Conservation (phyloP, 2,888 invertebrate genomes). For the Vesta saturnalis region DNA sequence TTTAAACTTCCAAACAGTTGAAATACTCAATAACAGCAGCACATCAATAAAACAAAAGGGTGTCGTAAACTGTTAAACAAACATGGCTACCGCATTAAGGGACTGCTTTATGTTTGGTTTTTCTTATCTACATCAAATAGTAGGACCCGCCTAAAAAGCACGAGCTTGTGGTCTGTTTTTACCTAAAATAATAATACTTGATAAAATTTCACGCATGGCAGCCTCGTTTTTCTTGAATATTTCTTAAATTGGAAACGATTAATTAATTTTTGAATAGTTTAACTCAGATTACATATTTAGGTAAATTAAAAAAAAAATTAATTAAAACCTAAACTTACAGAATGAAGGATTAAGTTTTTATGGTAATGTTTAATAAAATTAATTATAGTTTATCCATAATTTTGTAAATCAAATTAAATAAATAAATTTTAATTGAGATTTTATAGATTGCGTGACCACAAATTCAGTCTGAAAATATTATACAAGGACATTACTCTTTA, state of each 20-base stretch:
- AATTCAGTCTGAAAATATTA: too few relatives aligned
- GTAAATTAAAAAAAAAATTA: neutral
- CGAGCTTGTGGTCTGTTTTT: constrained; percentile 27
- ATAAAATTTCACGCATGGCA: constrained; percentile 10
- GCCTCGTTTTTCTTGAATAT: neutral
- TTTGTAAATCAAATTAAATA: constrained; percentile 1
- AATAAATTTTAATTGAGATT: neutral
- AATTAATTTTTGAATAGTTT: neutral
- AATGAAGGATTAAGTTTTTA: neutral
- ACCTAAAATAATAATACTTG: constrained; percentile 22
- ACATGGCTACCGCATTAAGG: constrained; percentile 58
- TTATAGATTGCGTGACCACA: neutral
- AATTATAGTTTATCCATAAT: neutral
- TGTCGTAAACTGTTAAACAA: constrained; percentile 51
- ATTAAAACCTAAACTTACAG: neutral
- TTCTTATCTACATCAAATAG: constrained; percentile 41
- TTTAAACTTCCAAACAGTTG: constrained; percentile 25
- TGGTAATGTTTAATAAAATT: neutral
- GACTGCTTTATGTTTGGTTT: constrained; percentile 54
- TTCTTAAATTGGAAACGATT: neutral
- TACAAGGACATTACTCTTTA: too few relatives aligned
- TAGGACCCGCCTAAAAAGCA: constrained; percentile 37
- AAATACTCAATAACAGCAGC: constrained; percentile 30
- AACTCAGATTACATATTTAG: neutral
- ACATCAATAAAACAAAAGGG: constrained; percentile 46